Conservation (phyloP, 2,113 vertebrate species). For the Mus spicilegus region DNA sequence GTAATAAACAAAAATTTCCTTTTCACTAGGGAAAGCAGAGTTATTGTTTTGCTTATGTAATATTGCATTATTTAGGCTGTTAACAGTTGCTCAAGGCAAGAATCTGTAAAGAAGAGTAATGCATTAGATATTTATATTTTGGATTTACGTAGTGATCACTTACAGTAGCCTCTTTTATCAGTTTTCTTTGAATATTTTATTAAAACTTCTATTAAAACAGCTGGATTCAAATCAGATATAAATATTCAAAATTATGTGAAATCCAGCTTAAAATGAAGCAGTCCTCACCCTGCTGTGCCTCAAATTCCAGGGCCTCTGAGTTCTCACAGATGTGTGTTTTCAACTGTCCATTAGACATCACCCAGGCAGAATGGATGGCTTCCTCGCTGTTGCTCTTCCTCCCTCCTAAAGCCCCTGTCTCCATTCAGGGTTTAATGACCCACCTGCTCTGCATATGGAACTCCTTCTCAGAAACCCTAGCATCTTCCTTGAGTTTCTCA, state of each 20-base stretch:
- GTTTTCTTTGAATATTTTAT: slow-evolving; percentile 38
- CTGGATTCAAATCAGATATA: slow-evolving; percentile 39
- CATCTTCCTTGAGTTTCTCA: neutral
- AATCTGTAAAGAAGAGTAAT: neutral
- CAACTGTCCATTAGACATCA: neutral
- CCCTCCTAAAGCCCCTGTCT: neutral
- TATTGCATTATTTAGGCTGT: slow-evolving; percentile 60
- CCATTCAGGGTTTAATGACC: neutral
- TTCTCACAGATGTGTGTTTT: slow-evolving; percentile 47
- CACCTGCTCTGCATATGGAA: neutral
- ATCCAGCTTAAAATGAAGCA: neutral
- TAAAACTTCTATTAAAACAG: neutral
- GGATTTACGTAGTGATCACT: slow-evolving; percentile 26
- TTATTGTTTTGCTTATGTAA: slow-evolving; percentile 62
- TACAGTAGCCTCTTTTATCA: neutral
- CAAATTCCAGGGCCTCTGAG: neutral
- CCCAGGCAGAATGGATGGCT: neutral
- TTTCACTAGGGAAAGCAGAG: slow-evolving; percentile 63
- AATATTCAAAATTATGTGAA: slow-evolving; percentile 36
- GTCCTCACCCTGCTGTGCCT: neutral
- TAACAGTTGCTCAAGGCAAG: slow-evolving; percentile 50
- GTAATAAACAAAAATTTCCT: slow-evolving; percentile 59
- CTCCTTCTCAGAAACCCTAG: neutral
- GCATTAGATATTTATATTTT: slow-evolving; percentile 19
- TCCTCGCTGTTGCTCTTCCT: neutral